phyloP scores from a whole-genome alignment of 2,113 vertebrate genomes.

The Cebidichthys violaceus region DNA sequence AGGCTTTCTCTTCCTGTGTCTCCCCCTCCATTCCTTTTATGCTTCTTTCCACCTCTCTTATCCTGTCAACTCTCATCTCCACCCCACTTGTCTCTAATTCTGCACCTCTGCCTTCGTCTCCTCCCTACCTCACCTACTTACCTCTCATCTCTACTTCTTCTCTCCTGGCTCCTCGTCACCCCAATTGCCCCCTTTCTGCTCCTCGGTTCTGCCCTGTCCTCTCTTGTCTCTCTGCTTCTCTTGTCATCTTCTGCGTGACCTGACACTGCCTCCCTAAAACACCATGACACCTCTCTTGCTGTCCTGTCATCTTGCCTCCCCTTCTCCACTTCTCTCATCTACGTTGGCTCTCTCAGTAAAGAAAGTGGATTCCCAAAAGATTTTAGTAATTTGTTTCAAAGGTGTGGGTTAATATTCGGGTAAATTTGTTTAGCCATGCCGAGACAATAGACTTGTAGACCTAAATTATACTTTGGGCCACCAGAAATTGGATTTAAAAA shows the following conservation, averaged over 20 bases:
- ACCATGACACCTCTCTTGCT: slow-evolving; percentile 40
- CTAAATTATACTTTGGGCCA: slow-evolving; percentile 53
- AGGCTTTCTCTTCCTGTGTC: slow-evolving; percentile 52
- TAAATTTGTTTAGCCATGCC: slow-evolving; percentile 52
- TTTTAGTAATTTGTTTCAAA: slow-evolving; percentile 49
- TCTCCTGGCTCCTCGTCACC: slow-evolving; percentile 59
- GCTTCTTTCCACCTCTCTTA: slow-evolving; percentile 62
- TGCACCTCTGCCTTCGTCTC: slow-evolving; percentile 48
- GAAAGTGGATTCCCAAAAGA: slow-evolving; percentile 10
- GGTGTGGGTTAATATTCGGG: slow-evolving; percentile 54
- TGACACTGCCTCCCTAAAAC: slow-evolving; percentile 54
- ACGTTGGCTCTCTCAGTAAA: background rate
- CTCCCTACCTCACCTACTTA: slow-evolving; percentile 52
- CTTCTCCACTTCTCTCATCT: slow-evolving; percentile 9
- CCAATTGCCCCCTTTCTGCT: slow-evolving; percentile 64
- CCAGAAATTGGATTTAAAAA: slow-evolving; percentile 75
- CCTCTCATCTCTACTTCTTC: slow-evolving; percentile 53
- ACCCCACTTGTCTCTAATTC: slow-evolving; percentile 48
- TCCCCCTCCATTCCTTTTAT: slow-evolving; percentile 41
- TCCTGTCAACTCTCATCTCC: slow-evolving; percentile 73
- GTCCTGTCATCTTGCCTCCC: slow-evolving; percentile 1
- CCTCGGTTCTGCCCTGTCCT: slow-evolving; percentile 43
- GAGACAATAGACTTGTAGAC: slow-evolving; percentile 46
- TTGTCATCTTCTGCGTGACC: slow-evolving; percentile 60
- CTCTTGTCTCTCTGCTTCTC: slow-evolving; percentile 41